These are phyloP conservation scores for Periparus ater DNA, from an alignment of 2,797 vertebrate genomes.

Conservation along the genomic window DNA sequence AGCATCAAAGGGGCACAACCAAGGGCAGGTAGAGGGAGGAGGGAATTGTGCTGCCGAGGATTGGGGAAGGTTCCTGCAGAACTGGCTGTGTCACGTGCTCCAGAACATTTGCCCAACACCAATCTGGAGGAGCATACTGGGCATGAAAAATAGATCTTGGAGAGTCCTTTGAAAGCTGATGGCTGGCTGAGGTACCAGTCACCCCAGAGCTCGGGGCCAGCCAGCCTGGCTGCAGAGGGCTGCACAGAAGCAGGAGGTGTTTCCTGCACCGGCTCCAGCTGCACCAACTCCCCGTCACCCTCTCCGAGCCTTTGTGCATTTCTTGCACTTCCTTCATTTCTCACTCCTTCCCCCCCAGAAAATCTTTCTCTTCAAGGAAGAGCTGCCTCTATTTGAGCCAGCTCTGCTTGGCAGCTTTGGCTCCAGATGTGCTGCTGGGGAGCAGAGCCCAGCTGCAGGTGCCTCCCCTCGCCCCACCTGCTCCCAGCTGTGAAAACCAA, in stretches of 20 bases:
- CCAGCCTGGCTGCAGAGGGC: background rate
- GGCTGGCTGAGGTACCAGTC: background rate
- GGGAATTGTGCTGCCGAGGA: too few species aligned
- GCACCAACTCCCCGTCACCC: rapidly evolving
- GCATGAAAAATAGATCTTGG: background rate
- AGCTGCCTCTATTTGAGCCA: background rate
- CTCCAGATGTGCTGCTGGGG: background rate
- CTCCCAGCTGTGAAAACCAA: background rate
- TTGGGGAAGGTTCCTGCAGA: background rate
- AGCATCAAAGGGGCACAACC: background rate
- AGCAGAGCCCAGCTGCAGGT: background rate
- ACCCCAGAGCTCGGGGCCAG: rapidly evolving
- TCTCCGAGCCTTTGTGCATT: rapidly evolving
- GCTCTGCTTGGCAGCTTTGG: background rate
- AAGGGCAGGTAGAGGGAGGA: background rate
- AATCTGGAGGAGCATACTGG: background rate
- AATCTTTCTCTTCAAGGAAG: background rate
- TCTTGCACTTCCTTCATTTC: background rate
- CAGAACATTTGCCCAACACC: background rate
- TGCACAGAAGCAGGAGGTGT: background rate
- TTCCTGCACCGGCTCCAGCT: background rate
- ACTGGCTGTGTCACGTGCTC: background rate
- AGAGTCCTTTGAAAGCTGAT: background rate
- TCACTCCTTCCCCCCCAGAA: rapidly evolving
- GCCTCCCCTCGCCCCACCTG: background rate